A percentile compares a stretch with the other conserved stretches of the same genome.
Conservation (phyloP, 2,113 vertebrate genomes). For the Pygoscelis adeliae region DNA sequence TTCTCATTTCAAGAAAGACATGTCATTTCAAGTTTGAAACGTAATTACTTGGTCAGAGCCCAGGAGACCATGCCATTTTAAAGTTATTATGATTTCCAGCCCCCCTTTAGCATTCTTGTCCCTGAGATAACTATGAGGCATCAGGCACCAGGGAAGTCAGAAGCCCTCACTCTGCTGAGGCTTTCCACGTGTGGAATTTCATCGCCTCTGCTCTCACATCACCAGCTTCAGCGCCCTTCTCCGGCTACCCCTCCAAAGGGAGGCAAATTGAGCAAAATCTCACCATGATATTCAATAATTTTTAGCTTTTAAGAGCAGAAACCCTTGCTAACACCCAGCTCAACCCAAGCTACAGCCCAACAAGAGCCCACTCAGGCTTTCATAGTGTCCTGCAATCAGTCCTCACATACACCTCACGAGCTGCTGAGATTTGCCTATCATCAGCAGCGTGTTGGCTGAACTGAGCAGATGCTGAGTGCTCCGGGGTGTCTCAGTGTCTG, state of each 20-base stretch:
- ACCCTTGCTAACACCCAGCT: background rate
- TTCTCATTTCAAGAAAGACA: conserved; percentile 31
- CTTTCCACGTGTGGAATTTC: rapidly evolving
- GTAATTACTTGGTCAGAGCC: conserved; percentile 35
- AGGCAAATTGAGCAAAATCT: background rate
- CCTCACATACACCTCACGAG: rapidly evolving
- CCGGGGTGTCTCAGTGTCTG: background rate
- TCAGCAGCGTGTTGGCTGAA: background rate
- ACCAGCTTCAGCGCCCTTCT: background rate
- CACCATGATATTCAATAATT: background rate
- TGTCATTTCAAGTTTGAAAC: conserved; percentile 45
- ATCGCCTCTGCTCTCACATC: background rate
- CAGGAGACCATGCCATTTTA: background rate
- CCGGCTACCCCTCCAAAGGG: no score
- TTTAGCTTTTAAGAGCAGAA: background rate
- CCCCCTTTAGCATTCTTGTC: background rate
- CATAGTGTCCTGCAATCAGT: rapidly evolving
- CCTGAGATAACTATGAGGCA: rapidly evolving
- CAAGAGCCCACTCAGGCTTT: background rate
- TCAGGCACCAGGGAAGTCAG: background rate
- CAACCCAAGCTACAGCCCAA: background rate
- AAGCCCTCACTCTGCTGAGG: background rate
- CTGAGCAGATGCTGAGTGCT: rapidly evolving
- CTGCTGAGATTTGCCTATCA: background rate
- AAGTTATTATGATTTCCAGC: background rate